phyloP scores from a whole-genome alignment of 2,797 vertebrate species.

The Peromyscus attwateri region DNA sequence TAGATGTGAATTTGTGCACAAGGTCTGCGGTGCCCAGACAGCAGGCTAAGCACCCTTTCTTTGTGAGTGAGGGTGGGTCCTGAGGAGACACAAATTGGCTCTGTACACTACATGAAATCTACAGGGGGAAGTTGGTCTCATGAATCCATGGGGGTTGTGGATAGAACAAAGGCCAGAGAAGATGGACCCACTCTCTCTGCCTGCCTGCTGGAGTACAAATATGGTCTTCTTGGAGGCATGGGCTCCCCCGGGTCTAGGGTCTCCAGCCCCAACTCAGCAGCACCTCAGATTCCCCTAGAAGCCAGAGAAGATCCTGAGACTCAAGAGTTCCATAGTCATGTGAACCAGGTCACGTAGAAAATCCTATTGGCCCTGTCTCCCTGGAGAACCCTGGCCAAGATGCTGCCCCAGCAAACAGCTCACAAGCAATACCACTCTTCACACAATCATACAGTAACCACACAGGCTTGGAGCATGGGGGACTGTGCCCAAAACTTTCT shows the following conservation, averaged over 20 bases:
- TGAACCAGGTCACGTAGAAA: not conserved
- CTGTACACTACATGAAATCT: not conserved
- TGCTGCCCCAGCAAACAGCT: rapidly evolving
- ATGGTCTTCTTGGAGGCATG: not conserved
- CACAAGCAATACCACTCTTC: rapidly evolving
- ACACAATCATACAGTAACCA: rapidly evolving
- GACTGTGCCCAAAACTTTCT: not conserved
- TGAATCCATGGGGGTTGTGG: not conserved
- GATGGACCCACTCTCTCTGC: not conserved
- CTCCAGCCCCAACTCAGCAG: not conserved
- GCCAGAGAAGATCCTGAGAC: not conserved
- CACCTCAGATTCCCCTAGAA: not conserved
- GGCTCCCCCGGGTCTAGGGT: not conserved
- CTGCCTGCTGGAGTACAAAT: not conserved
- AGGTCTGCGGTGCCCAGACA: too few species aligned
- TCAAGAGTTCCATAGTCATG: not conserved
- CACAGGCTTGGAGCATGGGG: rapidly evolving
- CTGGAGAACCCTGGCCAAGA: not conserved
- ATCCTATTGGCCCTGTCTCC: not conserved
- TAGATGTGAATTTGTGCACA: not conserved
- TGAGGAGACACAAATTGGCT: not conserved
- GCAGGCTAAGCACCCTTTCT: not conserved
- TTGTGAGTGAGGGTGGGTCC: not conserved
- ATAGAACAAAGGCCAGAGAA: not conserved
- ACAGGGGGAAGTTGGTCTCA: not conserved